A percentile compares a stretch with the other conserved stretches of the same genome.
Evolutionary conservation across 2,888 invertebrate genomes (phyloP).

Genomic region (Agonopterix heracliana): DNA sequence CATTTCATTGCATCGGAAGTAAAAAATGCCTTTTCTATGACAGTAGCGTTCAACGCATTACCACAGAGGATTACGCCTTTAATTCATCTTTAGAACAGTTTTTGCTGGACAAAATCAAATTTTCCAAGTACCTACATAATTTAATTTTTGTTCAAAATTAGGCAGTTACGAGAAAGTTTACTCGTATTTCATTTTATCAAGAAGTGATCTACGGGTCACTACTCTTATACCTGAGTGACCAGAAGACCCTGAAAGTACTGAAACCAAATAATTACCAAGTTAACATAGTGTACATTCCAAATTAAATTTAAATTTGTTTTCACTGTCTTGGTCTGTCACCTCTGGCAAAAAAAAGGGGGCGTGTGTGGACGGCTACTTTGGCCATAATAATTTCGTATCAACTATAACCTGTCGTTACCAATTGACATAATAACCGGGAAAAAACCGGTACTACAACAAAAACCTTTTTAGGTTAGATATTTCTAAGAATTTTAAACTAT

Average conservation of each 20-base stretch:
- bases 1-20: no score
- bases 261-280: constrained; percentile 2
- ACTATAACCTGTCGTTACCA: not conserved
- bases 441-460: constrained; percentile 4
- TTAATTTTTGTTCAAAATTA: constrained; percentile 1
- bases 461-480: constrained; percentile 1
- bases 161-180: constrained; percentile 1
- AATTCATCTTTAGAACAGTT: not conserved
- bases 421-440: constrained; percentile 4
- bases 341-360: not conserved
- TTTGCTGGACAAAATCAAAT: constrained; percentile 1
- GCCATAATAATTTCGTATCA: constrained; percentile 1
- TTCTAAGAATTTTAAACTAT: constrained; percentile 1
- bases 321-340: not conserved
- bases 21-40: no score
- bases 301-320: not conserved
- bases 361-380: not conserved
- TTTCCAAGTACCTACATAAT: constrained; percentile 3
- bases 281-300: constrained; percentile 1
- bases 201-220: not conserved
- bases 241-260: not conserved
- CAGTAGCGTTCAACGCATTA: no score
- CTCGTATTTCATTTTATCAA: not conserved
- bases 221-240: constrained; percentile 1
- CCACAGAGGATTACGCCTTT: no score